Base-by-base conservation (phyloP, 2,797 vertebrate species). In the Hylomyscus alleni region DNA sequence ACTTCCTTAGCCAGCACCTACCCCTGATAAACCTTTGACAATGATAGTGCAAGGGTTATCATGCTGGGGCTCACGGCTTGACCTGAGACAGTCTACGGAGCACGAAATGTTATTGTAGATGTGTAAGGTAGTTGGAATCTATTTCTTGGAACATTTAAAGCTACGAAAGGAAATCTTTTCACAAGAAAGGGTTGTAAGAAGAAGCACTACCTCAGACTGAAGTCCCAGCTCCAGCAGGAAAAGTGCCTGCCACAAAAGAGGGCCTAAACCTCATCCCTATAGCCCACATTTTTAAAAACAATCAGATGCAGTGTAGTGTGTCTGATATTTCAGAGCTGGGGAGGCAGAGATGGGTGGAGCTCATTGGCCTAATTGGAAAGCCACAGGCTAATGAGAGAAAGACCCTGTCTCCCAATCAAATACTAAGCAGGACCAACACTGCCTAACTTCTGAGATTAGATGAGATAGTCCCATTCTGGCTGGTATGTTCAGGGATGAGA, bases 41-140 rank as follows among this genome's bases (percentile, higher is more conserved):
- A 31, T 0, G 0, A 11, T 6, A 19, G 34, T 9, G 0, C 47
- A 44, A 52, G 60, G 65, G 56, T 3, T 1, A 0, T 3, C 12
- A 13, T 5, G 37, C 14, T 0, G 17, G 31, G 3, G 52, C 52
- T 31, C 37, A 73, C 12, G 60, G 73, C 15, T 62, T 13, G 0
- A 17, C 20, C 52, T 34, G 50, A 52, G 17, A 34, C 26, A 7
- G 0, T 73, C 6, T 2, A 1, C 15, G 26, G 56, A 20, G 17
- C 1, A 3, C 40, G 13, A 76, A 60, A 40, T 22, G 2, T n/a
- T 47, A 44, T 56, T 31, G 31, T 11, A 2, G n/a, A 40, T 31
- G n/a, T 52, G 31, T 15, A 47, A 67, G 86, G 62, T 54, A 20
- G 29, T 54, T 72, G 78, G 44, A 76, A 37, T 72, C 47, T 40